phyloP scores from a whole-genome alignment of 2,113 vertebrate genomes.

The Tenebrosternarchus preto region DNA sequence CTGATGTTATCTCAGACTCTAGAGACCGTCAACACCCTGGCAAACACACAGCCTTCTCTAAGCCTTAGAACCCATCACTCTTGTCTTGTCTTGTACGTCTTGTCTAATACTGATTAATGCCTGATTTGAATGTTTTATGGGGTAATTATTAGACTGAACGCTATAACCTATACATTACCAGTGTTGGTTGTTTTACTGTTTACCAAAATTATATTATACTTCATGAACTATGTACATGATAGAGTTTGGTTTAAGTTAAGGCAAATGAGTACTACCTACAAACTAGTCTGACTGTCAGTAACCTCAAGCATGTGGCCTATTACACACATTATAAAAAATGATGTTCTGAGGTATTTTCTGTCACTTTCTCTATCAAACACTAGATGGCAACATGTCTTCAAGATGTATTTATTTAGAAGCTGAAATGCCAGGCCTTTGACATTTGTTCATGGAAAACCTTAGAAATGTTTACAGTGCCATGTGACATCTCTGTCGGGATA shows the following conservation, averaged over 20 bases:
- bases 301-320: too few relatives aligned
- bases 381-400: slow-evolving; percentile 42
- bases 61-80: not conserved
- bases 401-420: slow-evolving; percentile 26
- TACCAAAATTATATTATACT: not conserved
- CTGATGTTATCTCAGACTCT: slow-evolving; percentile 41
- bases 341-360: not conserved
- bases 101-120: not conserved
- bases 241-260: too few relatives aligned
- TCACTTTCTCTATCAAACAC: not conserved
- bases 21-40: slow-evolving; percentile 2
- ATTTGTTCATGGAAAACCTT: not conserved
- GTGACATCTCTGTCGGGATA: not conserved
- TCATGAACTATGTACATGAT: too few relatives aligned
- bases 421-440: not conserved
- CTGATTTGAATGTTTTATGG: not conserved
- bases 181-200: not conserved
- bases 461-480: too few relatives aligned
- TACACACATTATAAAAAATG: not conserved
- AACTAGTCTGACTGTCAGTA: too few relatives aligned
- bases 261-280: too few relatives aligned
- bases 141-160: not conserved
- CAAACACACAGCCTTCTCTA: not conserved
- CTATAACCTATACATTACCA: not conserved
- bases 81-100: too few relatives aligned